Conservation (phyloP, 2,888 invertebrate genomes). For the Drosophila siamana region DNA sequence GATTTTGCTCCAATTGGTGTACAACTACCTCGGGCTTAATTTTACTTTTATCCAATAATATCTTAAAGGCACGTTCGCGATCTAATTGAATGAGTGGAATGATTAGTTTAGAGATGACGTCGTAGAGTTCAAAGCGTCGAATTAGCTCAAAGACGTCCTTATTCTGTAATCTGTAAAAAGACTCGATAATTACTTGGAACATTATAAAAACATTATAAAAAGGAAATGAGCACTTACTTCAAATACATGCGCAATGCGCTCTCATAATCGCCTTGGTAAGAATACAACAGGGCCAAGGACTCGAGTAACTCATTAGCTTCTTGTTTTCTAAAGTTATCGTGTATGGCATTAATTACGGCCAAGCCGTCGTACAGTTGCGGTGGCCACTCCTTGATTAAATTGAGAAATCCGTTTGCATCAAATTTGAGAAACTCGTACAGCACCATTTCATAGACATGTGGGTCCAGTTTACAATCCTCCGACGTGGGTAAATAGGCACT, state of each 20-base stretch:
- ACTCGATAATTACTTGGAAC: background rate
- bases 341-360: constrained; percentile 93
- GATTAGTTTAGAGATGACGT: constrained; percentile 93
- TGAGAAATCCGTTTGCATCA: constrained; percentile 92
- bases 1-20: constrained; percentile 90
- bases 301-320: constrained; percentile 92
- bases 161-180: constrained; percentile 89
- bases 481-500: constrained; percentile 92
- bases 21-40: constrained; percentile 93
- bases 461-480: constrained; percentile 90
- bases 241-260: constrained; percentile 96
- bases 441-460: constrained; percentile 97
- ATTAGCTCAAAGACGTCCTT: constrained; percentile 96
- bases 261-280: constrained; percentile 94
- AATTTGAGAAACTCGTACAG: constrained; percentile 95
- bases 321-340: constrained; percentile 91
- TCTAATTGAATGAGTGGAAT: constrained; percentile 95
- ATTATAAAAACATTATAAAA: background rate
- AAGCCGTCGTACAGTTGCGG: constrained; percentile 92
- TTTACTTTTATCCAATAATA: constrained; percentile 91
- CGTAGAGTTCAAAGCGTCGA: constrained; percentile 92
- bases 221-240: constrained; percentile 87
- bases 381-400: constrained; percentile 95
- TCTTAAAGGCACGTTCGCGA: constrained; percentile 91
- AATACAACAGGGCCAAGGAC: constrained; percentile 95